These are phyloP conservation scores for Arctocebus calabarensis DNA, from an alignment of 2,797 vertebrate species.

Conservation along the genomic window DNA sequence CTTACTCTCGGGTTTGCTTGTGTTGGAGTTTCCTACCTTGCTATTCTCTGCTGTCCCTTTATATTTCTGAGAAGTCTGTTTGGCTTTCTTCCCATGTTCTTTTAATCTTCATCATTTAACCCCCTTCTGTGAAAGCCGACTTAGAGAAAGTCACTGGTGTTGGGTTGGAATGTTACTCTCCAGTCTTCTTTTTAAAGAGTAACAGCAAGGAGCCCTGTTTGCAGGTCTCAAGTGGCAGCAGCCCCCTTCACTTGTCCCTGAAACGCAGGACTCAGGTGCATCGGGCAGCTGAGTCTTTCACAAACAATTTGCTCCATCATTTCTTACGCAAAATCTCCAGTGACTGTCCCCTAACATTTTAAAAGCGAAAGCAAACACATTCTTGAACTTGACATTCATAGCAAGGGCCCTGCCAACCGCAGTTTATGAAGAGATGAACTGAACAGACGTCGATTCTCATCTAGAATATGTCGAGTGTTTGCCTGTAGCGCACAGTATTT, in stretches of 20 bases:
- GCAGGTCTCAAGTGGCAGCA: background rate
- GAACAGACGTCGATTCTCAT: background rate
- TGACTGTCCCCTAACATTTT: background rate
- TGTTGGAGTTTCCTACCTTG: background rate
- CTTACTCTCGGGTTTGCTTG: accelerated
- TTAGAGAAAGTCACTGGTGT: background rate
- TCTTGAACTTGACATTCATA: background rate
- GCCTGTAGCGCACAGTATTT: background rate
- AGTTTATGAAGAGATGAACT: background rate
- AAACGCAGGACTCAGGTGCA: background rate
- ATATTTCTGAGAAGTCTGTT: background rate
- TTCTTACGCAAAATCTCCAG: background rate
- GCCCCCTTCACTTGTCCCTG: background rate
- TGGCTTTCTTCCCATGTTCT: background rate
- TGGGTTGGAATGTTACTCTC: background rate
- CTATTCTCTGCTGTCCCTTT: background rate
- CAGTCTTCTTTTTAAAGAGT: background rate
- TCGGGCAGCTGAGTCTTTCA: background rate
- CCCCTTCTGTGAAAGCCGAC: background rate
- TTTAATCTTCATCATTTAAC: background rate
- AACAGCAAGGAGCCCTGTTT: background rate
- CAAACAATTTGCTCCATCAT: background rate
- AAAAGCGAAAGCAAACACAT: background rate
- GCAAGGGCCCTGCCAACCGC: accelerated
- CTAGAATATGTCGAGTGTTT: constrained; percentile 45